Conservation (phyloP, 2,888 invertebrate genomes). For the Cheilosia vulpina region DNA sequence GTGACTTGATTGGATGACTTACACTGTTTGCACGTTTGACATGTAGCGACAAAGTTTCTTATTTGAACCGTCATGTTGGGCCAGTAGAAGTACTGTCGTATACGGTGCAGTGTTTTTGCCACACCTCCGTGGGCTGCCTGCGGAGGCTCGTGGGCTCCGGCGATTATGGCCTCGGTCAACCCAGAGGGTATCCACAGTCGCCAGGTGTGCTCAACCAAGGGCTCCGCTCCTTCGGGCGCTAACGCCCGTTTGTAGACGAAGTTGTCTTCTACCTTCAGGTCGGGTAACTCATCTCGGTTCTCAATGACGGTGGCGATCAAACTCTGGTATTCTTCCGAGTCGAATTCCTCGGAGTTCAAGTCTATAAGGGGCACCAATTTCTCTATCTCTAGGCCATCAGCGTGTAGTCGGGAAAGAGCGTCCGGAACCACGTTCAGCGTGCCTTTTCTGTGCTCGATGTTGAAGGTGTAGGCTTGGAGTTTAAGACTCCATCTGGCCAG, state of each 20-base stretch:
- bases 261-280: conserved; percentile 2
- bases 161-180: conserved; percentile 12
- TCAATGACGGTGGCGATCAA: neutral
- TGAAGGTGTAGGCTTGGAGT: conserved; percentile 69
- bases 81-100: too few relatives aligned
- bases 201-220: conserved; percentile 9
- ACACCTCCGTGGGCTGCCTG: conserved; percentile 4
- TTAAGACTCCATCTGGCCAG: conserved; percentile 76
- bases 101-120: conserved; percentile 25
- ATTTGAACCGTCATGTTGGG: too few relatives aligned
- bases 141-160: conserved; percentile 29
- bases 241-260: conserved; percentile 12
- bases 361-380: neutral
- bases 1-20: conserved; percentile 1
- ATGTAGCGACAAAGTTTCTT: neutral
- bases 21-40: conserved; percentile 8
- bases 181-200: conserved; percentile 39
- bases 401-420: neutral
- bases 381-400: neutral
- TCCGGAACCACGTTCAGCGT: conserved; percentile 25
- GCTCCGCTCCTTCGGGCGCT: neutral
- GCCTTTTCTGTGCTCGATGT: conserved; percentile 77
- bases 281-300: conserved; percentile 1
- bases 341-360: conserved; percentile 1
- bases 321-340: neutral